phyloP scores from a whole-genome alignment of 1,140 invertebrate species.

The Luehdorfia chinensis region DNA sequence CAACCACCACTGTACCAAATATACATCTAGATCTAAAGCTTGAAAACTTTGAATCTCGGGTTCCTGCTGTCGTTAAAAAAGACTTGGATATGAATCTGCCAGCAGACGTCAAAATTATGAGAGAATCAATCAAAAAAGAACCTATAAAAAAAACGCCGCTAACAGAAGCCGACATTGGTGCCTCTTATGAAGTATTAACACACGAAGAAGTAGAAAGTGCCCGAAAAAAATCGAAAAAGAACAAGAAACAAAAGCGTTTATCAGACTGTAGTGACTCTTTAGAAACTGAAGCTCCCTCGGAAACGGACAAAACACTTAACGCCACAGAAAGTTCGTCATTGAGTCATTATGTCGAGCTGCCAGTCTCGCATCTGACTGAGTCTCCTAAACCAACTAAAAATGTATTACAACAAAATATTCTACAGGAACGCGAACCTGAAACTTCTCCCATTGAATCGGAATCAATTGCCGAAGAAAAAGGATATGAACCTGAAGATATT shows the following conservation, averaged over 20 bases:
- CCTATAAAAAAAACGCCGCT: conserved; percentile 6
- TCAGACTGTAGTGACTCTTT: conserved; percentile 33
- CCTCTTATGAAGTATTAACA: conserved; percentile 14
- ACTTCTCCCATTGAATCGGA: conserved; percentile 47
- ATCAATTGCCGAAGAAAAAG: conserved; percentile 50
- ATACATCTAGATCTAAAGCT: conserved; percentile 50
- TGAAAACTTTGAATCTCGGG: conserved; percentile 34
- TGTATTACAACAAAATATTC: conserved; percentile 27
- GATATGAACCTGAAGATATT: conserved; percentile 68
- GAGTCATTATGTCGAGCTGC: conserved; percentile 59
- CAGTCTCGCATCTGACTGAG: conserved; percentile 42
- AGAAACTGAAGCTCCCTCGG: conserved; percentile 31
- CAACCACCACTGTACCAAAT: conserved; percentile 38
- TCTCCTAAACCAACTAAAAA: conserved; percentile 56
- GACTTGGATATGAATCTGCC: conserved; percentile 48
- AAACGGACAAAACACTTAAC: conserved; percentile 48
- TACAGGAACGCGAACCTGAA: conserved; percentile 23
- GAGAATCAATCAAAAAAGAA: conserved; percentile 30
- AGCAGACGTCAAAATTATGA: conserved; percentile 39
- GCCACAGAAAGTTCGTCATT: conserved; percentile 63
- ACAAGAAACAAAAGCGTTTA: conserved; percentile 41
- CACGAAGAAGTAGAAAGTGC: conserved; percentile 31
- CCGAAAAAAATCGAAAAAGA: conserved; percentile 41
- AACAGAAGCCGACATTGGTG: conserved; percentile 5
- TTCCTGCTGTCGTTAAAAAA: conserved; percentile 48